These are phyloP conservation scores for Gonocerus acuteangulatus DNA, from an alignment of 2,888 invertebrate species.

Conservation along the genomic window DNA sequence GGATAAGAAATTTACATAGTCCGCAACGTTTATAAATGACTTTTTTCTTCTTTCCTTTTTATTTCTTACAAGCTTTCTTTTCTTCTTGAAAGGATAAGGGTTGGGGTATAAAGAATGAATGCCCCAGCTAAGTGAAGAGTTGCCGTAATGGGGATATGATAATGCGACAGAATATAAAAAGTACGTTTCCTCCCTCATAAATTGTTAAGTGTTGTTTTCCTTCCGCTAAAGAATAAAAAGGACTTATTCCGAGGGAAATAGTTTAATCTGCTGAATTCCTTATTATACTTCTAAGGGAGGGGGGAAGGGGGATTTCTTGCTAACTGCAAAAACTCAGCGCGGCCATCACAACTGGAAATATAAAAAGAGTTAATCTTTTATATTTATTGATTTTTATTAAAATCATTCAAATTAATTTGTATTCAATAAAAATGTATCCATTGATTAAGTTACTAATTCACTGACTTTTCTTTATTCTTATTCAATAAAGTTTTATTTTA, in stretches of 20 bases:
- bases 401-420: no score
- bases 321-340: no score
- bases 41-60: slow-evolving; percentile 6
- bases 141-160: slow-evolving; percentile 12
- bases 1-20: slow-evolving; percentile 16
- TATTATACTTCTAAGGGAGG: no score
- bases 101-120: not conserved
- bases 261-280: slow-evolving; percentile 19
- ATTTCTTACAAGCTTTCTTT: not conserved
- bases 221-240: not conserved
- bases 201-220: slow-evolving; percentile 3
- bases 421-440: no score
- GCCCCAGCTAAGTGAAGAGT: not conserved
- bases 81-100: not conserved
- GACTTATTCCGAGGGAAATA: slow-evolving; percentile 1
- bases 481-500: no score
- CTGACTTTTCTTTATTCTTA: no score
- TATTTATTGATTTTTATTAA: no score
- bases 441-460: no score
- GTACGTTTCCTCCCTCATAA: not conserved
- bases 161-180: not conserved
- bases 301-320: no score
- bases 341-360: no score
- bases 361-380: no score
- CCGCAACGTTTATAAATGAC: slow-evolving; percentile 26